Evolutionary conservation across 1,140 invertebrate genomes (phyloP).

Genomic region (Aleiodes sp.): DNA sequence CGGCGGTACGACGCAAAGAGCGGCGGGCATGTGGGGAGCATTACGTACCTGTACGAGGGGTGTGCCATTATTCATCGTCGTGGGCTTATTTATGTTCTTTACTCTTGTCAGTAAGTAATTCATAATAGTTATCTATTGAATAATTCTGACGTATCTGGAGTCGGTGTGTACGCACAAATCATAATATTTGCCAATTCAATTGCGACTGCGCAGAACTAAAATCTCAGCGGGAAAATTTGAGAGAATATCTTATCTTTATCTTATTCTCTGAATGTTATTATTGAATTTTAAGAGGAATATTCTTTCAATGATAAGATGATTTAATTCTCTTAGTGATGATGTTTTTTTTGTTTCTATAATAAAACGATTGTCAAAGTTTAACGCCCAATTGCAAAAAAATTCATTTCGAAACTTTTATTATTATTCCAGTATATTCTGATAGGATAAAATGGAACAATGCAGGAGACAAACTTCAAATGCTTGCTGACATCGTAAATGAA

Average conservation of each 20-base stretch:
- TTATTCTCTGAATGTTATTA: too few relatives aligned
- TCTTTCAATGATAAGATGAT: too few relatives aligned
- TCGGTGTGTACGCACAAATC: not conserved
- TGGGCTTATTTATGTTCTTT: conserved; percentile 41
- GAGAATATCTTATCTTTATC: too few relatives aligned
- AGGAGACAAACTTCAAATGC: conserved; percentile 10
- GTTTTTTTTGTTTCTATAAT: too few relatives aligned
- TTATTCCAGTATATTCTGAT: conserved; percentile 45
- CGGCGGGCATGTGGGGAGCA: conserved; percentile 40
- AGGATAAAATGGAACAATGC: conserved; percentile 38
- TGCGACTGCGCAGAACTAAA: not conserved
- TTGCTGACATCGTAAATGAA: conserved; percentile 33
- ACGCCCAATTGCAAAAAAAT: not conserved
- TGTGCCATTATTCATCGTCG: conserved; percentile 39
- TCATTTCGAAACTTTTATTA: not conserved
- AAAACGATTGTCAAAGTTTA: not conserved
- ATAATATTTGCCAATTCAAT: not conserved
- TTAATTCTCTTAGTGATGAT: too few relatives aligned
- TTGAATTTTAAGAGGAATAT: too few relatives aligned
- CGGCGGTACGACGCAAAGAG: conserved; percentile 32
- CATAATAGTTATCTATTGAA: not conserved
- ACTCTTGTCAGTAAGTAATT: conserved; percentile 41
- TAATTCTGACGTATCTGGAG: not conserved
- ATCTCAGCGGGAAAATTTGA: not conserved
- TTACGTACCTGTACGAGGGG: conserved; percentile 33